Evolutionary conservation across 2,888 invertebrate species (phyloP).

Genomic region (Phengaris alcon): DNA sequence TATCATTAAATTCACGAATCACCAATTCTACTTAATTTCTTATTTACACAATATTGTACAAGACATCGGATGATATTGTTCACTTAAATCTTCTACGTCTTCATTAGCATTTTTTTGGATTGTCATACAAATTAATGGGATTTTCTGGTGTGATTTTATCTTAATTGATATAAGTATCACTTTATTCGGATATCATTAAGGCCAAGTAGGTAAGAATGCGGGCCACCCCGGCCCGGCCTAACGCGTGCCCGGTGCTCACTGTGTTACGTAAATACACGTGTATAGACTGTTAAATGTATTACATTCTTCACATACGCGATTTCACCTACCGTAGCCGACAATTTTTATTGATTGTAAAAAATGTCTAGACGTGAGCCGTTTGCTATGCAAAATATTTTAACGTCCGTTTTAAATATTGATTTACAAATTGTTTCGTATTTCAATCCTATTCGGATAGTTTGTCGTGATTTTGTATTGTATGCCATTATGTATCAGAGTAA

Average conservation of each 20-base stretch:
- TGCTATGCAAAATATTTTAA: constrained; percentile 4
- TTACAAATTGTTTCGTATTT: neutral
- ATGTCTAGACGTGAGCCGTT: constrained; percentile 54
- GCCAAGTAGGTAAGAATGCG: constrained; percentile 54
- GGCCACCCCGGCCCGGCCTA: constrained; percentile 54
- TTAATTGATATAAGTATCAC: constrained; percentile 10
- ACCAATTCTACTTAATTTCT: no score
- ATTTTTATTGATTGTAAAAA: constrained; percentile 55
- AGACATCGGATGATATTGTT: no score
- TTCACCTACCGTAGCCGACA: constrained; percentile 64
- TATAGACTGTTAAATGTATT: constrained; percentile 7
- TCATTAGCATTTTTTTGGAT: no score
- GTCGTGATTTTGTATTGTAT: no score
- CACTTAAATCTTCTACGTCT: no score
- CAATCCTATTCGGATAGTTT: no score
- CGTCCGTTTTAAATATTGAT: neutral
- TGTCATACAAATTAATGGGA: constrained; percentile 10
- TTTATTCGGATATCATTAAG: constrained; percentile 16
- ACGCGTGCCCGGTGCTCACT: constrained; percentile 56
- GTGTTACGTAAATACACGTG: constrained; percentile 62
- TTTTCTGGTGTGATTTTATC: constrained; percentile 13
- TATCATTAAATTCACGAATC: no score
- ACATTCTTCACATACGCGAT: constrained; percentile 60
- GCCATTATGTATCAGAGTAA: no score
- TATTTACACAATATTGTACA: no score